Evolutionary conservation across 2,888 invertebrate species (phyloP).

Genomic region (Drosophila tripunctata): DNA sequence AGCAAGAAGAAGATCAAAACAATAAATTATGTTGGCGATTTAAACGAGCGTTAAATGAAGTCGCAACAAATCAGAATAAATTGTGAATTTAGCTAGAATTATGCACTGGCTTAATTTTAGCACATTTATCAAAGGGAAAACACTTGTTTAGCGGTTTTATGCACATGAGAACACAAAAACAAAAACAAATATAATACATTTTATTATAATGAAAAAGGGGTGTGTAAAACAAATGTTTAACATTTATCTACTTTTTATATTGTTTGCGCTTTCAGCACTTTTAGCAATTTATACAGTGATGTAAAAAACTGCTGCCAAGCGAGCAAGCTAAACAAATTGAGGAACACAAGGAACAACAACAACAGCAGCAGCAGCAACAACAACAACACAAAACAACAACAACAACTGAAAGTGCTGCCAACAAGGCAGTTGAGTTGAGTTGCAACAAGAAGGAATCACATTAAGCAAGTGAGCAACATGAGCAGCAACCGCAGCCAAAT

Average conservation of each 20-base stretch:
- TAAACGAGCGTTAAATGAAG: conserved; percentile 46
- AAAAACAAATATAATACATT: conserved; percentile 27
- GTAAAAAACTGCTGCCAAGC: conserved; percentile 47
- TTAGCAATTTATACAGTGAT: conserved; percentile 49
- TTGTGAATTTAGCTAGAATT: conserved; percentile 57
- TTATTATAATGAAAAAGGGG: conserved; percentile 35
- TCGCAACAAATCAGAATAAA: conserved; percentile 69
- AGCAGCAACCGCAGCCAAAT: conserved; percentile 49
- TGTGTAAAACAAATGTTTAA: conserved; percentile 47
- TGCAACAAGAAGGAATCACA: conserved; percentile 15
- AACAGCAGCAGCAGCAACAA: conserved; percentile 4
- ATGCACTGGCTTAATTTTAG: conserved; percentile 45
- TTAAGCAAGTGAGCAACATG: conserved; percentile 40
- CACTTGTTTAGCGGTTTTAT: conserved; percentile 43
- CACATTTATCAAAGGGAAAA: conserved; percentile 54
- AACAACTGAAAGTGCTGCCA: no score
- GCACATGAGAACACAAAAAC: no score
- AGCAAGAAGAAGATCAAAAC: conserved; percentile 55
- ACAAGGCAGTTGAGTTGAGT: conserved; percentile 8
- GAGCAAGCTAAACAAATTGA: conserved; percentile 24
- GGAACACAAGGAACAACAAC: conserved; percentile 2
- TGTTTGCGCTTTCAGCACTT: conserved; percentile 14
- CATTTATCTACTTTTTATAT: conserved; percentile 25
- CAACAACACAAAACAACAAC: background rate
- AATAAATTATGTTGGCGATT: conserved; percentile 19